Base-by-base conservation (phyloP, 2,888 invertebrate genomes). In the Lasioglossum figueresi region DNA sequence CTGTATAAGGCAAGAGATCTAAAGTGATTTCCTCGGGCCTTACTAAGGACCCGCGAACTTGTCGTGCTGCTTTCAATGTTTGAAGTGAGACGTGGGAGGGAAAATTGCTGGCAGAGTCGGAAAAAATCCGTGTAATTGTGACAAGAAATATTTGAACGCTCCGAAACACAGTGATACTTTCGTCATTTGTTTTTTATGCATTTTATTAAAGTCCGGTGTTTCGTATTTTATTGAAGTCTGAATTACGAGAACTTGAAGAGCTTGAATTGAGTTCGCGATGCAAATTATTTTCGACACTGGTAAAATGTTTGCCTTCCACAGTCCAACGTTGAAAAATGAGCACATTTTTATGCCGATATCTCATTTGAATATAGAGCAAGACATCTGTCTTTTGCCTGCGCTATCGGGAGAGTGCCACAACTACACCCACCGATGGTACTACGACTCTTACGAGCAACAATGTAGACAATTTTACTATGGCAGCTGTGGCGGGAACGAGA, bases 401-500 rank as follows among this genome's bases (percentile, higher is more conserved):
- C 96, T 97, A 82, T 95, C 96, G 82, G 98, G 98, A 19, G 97
- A 97, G 70, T 98, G 98, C 91, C 96, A 96, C 79, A 97, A 97
- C 91, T 98, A 98, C 93, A 96, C 96, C 10, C 95, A 96, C 84
- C 96, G 96, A 83, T 99, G 98, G 97, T 98, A 97, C 95, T 99
- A 96, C 95, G 98, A 99, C 93, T 97, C 97, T 0, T 96, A 96
- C 91, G 96, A 97, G 73, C 96, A 96, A 85, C 95, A 96, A 56
- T 99, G 99, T 94, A 95, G 96, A 78, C 97, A 97, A 92, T 99
- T 99, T 95, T 97, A 98, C 91, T 99, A 97, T 94, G 98, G 98
- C 59, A 99, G 99, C 75, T 99, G 99, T 93, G 97, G 97, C 31
- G 99, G 99, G 45, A 99, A 99, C 93, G 96, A 96, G 2, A 99